These are phyloP conservation scores for Scelioninae gen. 2 DNA, from an alignment of 2,888 invertebrate genomes.

Conservation along the genomic window DNA sequence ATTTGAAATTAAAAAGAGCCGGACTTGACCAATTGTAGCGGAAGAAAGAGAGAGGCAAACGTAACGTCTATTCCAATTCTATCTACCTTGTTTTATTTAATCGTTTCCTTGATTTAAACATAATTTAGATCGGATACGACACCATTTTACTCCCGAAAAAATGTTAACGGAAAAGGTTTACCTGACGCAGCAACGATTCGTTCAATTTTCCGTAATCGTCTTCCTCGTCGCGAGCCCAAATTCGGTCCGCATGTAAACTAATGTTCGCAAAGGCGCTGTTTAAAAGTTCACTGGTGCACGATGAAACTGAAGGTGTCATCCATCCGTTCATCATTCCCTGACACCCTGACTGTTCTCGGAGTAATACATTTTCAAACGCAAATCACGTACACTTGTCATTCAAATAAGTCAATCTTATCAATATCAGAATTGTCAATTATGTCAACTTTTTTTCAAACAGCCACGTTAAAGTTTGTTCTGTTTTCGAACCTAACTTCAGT, in stretches of 20 bases:
- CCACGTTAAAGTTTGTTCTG: conserved; percentile 22
- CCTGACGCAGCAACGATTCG: conserved; percentile 70
- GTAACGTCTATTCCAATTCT: too few relatives aligned
- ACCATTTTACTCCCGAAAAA: too few relatives aligned
- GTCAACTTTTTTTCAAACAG: conserved; percentile 19
- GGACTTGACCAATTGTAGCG: too few relatives aligned
- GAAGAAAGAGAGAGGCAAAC: too few relatives aligned
- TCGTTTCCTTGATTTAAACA: too few relatives aligned
- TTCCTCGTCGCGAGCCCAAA: conserved; percentile 68
- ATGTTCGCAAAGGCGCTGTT: conserved; percentile 71
- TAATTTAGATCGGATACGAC: too few relatives aligned
- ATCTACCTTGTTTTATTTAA: too few relatives aligned
- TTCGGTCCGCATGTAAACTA: conserved; percentile 69
- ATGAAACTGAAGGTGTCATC: conserved; percentile 70
- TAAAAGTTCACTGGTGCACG: conserved; percentile 69
- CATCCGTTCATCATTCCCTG: conserved; percentile 65
- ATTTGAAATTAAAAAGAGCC: too few relatives aligned
- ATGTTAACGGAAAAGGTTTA: too few relatives aligned
- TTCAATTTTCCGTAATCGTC: conserved; percentile 71
- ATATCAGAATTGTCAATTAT: background rate
- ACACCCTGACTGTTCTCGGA: background rate
- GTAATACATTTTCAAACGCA: background rate
- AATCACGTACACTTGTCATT: background rate
- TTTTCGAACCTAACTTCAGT: conserved; percentile 36
- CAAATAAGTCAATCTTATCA: background rate